Percentiles rank a stretch among this genome's conserved stretches.
Conservation (phyloP, 2,888 invertebrate species). For the Thymelicus lineola region DNA sequence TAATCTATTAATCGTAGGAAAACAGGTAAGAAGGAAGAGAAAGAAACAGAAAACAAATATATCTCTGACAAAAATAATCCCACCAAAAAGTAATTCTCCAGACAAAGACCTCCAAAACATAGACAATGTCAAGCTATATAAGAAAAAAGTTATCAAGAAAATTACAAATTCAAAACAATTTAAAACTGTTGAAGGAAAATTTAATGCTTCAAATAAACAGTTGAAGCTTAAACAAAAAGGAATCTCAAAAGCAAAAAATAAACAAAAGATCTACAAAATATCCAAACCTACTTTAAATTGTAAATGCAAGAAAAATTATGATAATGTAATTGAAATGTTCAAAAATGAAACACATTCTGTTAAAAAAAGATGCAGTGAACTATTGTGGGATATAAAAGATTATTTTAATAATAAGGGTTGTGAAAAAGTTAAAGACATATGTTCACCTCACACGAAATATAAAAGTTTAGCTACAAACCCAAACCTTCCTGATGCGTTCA, state of each 20-base stretch:
- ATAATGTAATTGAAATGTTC: slow-evolving; percentile 47
- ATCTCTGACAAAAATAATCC: slow-evolving; percentile 34
- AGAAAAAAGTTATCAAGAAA: slow-evolving; percentile 10
- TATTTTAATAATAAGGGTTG: neutral
- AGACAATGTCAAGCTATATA: neutral
- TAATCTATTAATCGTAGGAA: slow-evolving; percentile 54
- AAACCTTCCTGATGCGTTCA: neutral
- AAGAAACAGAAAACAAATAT: slow-evolving; percentile 39
- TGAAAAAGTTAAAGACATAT: neutral
- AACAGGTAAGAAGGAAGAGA: slow-evolving; percentile 59
- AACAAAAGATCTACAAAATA: slow-evolving; percentile 31
- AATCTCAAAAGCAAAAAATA: slow-evolving; percentile 32
- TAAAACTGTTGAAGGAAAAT: too few relatives aligned
- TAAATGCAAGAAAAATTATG: slow-evolving; percentile 25
- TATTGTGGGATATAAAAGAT: slow-evolving; percentile 21
- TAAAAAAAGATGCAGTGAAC: slow-evolving; percentile 47
- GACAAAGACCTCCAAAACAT: too few relatives aligned
- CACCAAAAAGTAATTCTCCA: slow-evolving; percentile 9
- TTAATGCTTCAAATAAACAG: neutral
- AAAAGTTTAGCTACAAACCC: neutral
- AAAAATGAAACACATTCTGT: slow-evolving; percentile 47
- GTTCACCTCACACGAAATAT: neutral
- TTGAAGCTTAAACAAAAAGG: slow-evolving; percentile 13
- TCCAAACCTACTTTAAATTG: neutral
- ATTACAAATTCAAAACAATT: neutral